Evolutionary conservation across 2,113 vertebrate genomes (phyloP).

Genomic region (Struthidea cinerea): DNA sequence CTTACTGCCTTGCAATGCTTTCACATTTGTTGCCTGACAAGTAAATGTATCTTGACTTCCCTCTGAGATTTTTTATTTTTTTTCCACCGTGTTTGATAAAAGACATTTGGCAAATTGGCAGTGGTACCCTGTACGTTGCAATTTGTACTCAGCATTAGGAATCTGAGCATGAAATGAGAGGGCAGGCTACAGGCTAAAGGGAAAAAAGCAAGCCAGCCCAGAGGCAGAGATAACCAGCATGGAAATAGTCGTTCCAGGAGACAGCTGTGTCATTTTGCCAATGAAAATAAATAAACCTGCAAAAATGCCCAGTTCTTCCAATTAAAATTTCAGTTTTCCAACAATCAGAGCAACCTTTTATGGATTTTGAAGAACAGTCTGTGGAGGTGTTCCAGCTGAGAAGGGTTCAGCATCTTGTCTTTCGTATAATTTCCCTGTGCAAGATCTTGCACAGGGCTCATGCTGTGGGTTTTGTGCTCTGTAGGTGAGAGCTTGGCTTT

Average conservation of each 20-base stretch:
- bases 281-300: neutral
- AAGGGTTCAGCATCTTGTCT: neutral
- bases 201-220: neutral
- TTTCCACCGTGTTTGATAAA: constrained; percentile 81
- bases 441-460: neutral
- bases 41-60: constrained; percentile 87
- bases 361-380: neutral
- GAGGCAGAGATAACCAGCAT: constrained; percentile 42
- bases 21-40: constrained; percentile 83
- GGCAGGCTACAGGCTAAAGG: constrained; percentile 67
- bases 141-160: constrained; percentile 80
- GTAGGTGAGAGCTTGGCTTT: neutral
- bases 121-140: constrained; percentile 80
- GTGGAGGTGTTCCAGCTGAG: neutral
- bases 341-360: neutral
- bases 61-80: constrained; percentile 73
- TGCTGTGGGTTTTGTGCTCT: neutral
- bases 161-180: constrained; percentile 73
- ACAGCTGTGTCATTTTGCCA: neutral
- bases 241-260: constrained; percentile 55
- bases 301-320: neutral
- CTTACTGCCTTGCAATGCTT: constrained; percentile 70
- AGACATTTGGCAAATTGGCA: constrained; percentile 95
- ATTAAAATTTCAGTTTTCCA: neutral
- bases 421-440: neutral